These are phyloP conservation scores for Trichonephila clavipes DNA, from an alignment of 1,140 invertebrate species.

Conservation along the genomic window DNA sequence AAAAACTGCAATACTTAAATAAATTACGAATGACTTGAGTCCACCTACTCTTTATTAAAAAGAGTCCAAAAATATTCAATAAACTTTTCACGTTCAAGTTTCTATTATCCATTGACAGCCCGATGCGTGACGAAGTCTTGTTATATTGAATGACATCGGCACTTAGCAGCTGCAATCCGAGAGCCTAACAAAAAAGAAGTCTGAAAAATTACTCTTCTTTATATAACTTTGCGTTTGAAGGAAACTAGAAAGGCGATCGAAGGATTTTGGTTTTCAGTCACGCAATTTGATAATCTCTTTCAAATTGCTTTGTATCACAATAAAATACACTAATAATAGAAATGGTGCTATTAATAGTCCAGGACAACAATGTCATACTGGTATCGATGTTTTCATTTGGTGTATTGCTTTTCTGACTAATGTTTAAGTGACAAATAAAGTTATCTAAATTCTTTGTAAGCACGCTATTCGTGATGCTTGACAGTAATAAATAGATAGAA, in stretches of 20 bases:
- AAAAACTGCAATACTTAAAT: no score
- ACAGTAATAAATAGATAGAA: no score
- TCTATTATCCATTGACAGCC: background rate
- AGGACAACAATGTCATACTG: no score
- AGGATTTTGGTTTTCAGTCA: background rate
- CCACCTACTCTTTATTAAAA: no score
- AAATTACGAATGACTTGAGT: no score
- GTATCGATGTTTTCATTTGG: no score
- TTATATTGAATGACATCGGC: background rate
- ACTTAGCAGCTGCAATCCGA: background rate
- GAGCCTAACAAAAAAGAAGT: background rate
- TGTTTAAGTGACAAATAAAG: no score
- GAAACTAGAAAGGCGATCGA: background rate
- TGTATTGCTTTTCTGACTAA: no score
- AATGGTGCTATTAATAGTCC: background rate
- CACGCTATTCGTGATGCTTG: no score
- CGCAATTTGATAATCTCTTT: background rate
- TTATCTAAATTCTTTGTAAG: no score
- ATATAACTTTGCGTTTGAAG: background rate
- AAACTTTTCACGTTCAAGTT: background rate
- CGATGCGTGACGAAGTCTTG: constrained; percentile 15
- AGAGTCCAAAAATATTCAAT: background rate
- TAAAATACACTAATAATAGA: background rate
- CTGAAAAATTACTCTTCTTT: constrained; percentile 1
- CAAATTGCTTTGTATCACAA: background rate